Base-by-base conservation (phyloP, 2,888 invertebrate genomes). In the Melanchra persicariae region DNA sequence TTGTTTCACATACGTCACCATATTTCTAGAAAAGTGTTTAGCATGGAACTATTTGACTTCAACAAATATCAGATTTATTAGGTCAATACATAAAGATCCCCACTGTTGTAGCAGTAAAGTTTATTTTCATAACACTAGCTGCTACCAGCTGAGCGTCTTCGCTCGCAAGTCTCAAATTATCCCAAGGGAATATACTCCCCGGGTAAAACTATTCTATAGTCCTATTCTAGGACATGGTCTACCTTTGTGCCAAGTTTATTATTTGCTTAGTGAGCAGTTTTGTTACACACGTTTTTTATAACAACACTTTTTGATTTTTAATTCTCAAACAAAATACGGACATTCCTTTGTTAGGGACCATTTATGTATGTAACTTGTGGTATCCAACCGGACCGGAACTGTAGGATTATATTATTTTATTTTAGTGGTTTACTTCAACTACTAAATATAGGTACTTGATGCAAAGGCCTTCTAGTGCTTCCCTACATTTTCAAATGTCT, bases 391-490 rank as follows among this genome's bases (percentile, higher is more conserved):
- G 15, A 15, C 43, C 59, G 26, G 19, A 69, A 43, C 22, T 34
- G 26, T 43, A n/a, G 34, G 15, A 37, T 69, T 49, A 59, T 34
- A 58, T 59, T 59, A 40, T 75, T n/a, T 40, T 43, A n/a, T 43
- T 47, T n/a, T 15, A 22, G 12, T 51, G 37, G 6, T 52, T 69
- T 45, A 45, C 45, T 57, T 34, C 24, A 30, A 45, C 12, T 40
- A 47, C 34, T 47, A 26, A 17, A 49, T 51, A 58, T 47, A n/a
- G n/a, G n/a, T n/a, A 52, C 24, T 62, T 34, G 2, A 59, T 40
- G 6, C 47, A 54, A 30, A 59, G 17, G 40, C 69, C 59, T 76
- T 74, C 59, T 55, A 24, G 0, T 75, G 24, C 12, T 49, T 57
- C n/a, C 43, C 3, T 49, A 34, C 22, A 55, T 45, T 54, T 49